phyloP scores from a whole-genome alignment of 2,888 invertebrate genomes.

The Synergus umbraculus region DNA sequence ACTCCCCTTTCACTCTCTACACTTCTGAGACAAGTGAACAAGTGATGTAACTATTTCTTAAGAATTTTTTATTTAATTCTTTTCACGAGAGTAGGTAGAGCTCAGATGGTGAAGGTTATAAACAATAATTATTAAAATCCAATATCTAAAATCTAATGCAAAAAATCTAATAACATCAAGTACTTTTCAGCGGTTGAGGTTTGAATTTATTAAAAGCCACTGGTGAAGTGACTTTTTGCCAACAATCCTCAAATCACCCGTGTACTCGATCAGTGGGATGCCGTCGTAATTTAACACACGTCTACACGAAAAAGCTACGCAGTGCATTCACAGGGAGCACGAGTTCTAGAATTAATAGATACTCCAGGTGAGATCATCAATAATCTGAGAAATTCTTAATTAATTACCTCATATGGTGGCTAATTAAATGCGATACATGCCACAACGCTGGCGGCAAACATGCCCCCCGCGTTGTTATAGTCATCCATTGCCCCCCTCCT shows the following conservation, averaged over 20 bases:
- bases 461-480: slow-evolving; percentile 52
- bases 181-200: not conserved
- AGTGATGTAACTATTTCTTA: not conserved
- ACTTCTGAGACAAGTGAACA: not conserved
- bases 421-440: slow-evolving; percentile 62
- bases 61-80: not conserved
- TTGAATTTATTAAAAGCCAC: too few species aligned
- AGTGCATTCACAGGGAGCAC: not conserved
- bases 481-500: slow-evolving; percentile 32
- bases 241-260: not conserved
- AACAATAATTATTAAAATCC: not conserved
- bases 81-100: too few species aligned
- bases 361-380: not conserved
- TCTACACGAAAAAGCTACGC: not conserved
- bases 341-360: not conserved
- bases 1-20: not conserved
- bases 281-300: too few species aligned
- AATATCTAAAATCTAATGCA: too few species aligned
- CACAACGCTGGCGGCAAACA: slow-evolving; percentile 47
- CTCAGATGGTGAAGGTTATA: not conserved
- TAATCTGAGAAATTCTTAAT: not conserved
- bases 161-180: not conserved
- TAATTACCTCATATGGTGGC: slow-evolving; percentile 57
- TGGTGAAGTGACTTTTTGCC: too few species aligned
- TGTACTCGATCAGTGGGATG: not conserved